Evolutionary conservation across 2,113 vertebrate species (phyloP), one percentile per base, ranked within the genome.

Genomic region (Melanostigma gelatinosum): DNA sequence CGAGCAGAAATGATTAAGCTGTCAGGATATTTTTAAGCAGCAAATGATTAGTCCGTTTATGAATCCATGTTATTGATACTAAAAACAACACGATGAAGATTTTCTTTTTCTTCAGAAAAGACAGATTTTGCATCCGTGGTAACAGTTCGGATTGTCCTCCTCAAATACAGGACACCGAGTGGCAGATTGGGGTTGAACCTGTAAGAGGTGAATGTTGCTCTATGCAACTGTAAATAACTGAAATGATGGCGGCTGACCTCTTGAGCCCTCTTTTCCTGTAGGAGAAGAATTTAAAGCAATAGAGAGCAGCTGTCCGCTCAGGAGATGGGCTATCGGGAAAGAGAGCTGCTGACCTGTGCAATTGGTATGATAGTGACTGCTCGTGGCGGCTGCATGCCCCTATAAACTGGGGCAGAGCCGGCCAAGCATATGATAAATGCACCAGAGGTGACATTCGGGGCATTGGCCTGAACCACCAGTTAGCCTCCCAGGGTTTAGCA

Each of bases 341-440:
- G 27, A 66, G 68, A 85, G 85, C 81, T 60, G 84, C 82, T 90
- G 86, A 91, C 91, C 84, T 91, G 80, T 82, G 85, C 69, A 87
- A 81, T 71, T 74, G 75, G 75, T 86, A 75, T 89, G 82, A 90
- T 87, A 70, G 80, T 69, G 75, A 67, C 72, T 76, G 67, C 75
- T 80, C 80, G 86, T 83, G 66, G 76, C 82, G 80, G 77, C 72
- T 82, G 79, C 72, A 73, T 83, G 79, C 54, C 77, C 80, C 78
- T 77, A 85, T 86, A 86, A 91, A 88, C 77, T 89, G 88, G 90
- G 86, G 73, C 89, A 91, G 78, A 88, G 72, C 76, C 77, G 85
- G 72, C 80, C 72, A 73, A 87, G 86, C 91, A 83, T 85, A 83
- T 88, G 87, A 89, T 86, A 85, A 88, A 90, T 87, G 78, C 88